Base-by-base conservation (phyloP, 2,113 vertebrate genomes). In the Nettapus auritus region DNA sequence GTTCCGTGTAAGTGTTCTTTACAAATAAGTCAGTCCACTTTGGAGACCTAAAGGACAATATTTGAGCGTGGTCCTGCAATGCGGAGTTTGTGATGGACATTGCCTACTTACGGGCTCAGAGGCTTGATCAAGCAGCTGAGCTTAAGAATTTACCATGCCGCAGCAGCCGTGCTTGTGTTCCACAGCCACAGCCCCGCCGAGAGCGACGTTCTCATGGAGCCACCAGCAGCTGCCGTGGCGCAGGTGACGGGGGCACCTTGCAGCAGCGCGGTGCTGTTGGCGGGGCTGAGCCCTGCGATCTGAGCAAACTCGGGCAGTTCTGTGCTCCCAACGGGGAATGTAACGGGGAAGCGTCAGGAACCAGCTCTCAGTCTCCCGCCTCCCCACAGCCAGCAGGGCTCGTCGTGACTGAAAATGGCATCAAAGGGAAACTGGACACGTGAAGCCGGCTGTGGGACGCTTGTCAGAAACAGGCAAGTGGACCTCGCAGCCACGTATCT, bases 301-400 rank as follows among this genome's bases (percentile, higher is more conserved):
- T 4, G 1, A 31, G 50, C 33, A 25, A 28, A 34, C 18, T 60
- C 20, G 7, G 60, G 18, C 53, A 60, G 5, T 21, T 68, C 56
- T 25, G 26, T 22, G 4, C 62, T n/a, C 5, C 0, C 15, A 7
- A 17, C 0, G 23, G 31, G 42, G 75, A 48, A 36, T 1, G 50
- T 18, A 11, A 44, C 9, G 7, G 28, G 62, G 18, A 31, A 44
- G 56, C 8, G 50, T 13, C 11, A 28, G 69, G 17, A 66, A 36
- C 40, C 8, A 2, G 69, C 36, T 3, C 69, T 46, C 14, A 0
- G 11, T 4, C 63, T 71, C 64, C 56, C 42, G 16, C 62, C 33
- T 82, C 53, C 74, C 60, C 55, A 6, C 0, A 1, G 79, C 34
- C 80, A 38, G 1, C 23, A 31, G 28, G 62, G 62, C 79, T 89